Evolutionary conservation across 2,888 invertebrate species (phyloP).

Genomic region (Agrochola lychnidis): DNA sequence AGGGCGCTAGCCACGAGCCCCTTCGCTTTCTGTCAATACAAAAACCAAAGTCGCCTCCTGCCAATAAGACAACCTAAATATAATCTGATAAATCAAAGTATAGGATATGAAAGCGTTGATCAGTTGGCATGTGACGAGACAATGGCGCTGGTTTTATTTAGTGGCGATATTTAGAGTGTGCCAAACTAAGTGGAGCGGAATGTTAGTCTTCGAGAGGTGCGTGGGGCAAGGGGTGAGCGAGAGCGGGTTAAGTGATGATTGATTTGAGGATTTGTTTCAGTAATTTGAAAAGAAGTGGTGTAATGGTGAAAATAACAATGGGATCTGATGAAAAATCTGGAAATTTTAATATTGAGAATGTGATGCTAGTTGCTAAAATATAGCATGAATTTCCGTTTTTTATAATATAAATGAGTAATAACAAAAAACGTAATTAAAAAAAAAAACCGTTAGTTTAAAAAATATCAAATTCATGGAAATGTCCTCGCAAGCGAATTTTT

Average conservation of each 20-base stretch:
- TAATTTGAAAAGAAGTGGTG: too few species aligned
- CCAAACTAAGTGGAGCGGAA: constrained; percentile 70
- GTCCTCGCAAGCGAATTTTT: not conserved
- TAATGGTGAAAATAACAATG: too few species aligned
- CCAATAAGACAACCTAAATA: not conserved
- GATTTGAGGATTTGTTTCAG: not conserved
- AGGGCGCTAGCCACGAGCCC: too few species aligned
- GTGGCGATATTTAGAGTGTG: constrained; percentile 70
- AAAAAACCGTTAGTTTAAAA: too few species aligned
- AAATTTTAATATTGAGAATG: too few species aligned
- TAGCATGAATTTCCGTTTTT: not conserved
- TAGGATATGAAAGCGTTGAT: constrained; percentile 46
- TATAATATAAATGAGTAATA: too few species aligned
- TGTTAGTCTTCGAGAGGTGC: constrained; percentile 56
- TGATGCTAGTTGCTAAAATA: not conserved
- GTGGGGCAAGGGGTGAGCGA: constrained; percentile 18
- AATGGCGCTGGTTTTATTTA: constrained; percentile 69
- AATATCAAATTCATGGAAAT: not conserved
- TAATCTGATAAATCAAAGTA: constrained; percentile 43
- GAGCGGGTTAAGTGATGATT: constrained; percentile 8
- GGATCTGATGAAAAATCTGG: not conserved
- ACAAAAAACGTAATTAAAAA: too few species aligned
- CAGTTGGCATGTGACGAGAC: constrained; percentile 63
- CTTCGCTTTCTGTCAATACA: not conserved
- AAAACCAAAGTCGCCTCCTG: not conserved